Conservation (phyloP, 2,888 invertebrate species). For the Choreutis nemorana region DNA sequence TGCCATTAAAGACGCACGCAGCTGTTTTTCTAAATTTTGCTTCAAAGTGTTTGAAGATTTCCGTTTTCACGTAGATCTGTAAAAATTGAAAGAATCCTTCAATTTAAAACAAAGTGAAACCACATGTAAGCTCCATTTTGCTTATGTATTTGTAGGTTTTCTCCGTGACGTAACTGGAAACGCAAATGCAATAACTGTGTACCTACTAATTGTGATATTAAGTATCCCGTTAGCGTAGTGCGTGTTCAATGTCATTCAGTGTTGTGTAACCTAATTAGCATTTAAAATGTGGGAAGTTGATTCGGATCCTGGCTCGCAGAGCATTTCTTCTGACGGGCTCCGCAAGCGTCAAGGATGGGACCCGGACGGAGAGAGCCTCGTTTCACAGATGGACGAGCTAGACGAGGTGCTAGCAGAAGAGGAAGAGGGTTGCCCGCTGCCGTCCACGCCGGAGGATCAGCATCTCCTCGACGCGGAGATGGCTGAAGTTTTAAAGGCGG, state of each 20-base stretch:
- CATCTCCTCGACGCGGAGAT: slow-evolving; percentile 85
- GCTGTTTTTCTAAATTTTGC: no score
- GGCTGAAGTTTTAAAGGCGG: slow-evolving; percentile 86
- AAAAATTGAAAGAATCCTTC: no score
- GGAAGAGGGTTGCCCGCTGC: slow-evolving; percentile 83
- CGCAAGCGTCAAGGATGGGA: slow-evolving; percentile 61
- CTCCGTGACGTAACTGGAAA: slow-evolving; percentile 56
- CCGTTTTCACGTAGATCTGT: no score
- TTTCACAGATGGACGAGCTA: slow-evolving; percentile 58
- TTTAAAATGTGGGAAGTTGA: slow-evolving; percentile 57
- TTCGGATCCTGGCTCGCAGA: slow-evolving; percentile 48
- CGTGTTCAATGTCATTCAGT: slow-evolving; percentile 29
- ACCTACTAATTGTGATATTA: no score
- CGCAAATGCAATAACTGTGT: no score
- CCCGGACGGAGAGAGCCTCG: slow-evolving; percentile 53
- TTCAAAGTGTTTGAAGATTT: no score
- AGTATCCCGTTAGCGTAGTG: slow-evolving; percentile 13
- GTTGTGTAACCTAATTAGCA: slow-evolving; percentile 26
- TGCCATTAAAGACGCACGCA: no score
- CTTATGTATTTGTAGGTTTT: slow-evolving; percentile 21
- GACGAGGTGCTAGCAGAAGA: slow-evolving; percentile 76
- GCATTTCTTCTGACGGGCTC: slow-evolving; percentile 55
- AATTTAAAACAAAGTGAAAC: no score
- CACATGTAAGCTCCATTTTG: no score
- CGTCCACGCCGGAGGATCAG: slow-evolving; percentile 87